phyloP scores from a whole-genome alignment of 2,888 invertebrate genomes.

The Dimorphilus gyrociliatus region DNA sequence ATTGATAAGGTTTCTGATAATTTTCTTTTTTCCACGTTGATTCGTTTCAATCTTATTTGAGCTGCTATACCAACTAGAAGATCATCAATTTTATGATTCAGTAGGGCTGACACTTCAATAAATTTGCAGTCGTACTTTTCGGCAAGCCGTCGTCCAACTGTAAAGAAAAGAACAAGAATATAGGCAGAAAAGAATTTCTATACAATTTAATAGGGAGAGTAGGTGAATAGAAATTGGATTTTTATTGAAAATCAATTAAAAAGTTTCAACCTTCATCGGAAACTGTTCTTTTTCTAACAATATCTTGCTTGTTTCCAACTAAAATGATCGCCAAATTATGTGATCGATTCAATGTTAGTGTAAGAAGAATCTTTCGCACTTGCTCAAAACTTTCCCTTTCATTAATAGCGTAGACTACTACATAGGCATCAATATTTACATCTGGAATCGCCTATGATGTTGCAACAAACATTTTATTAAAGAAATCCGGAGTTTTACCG shows the following conservation, averaged over 20 bases:
- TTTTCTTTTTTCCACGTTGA: too few relatives aligned
- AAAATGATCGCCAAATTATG: conserved; percentile 70
- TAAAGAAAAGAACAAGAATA: too few relatives aligned
- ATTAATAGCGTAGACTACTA: conserved; percentile 75
- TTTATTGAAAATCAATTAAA: too few relatives aligned
- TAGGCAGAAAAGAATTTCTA: too few relatives aligned
- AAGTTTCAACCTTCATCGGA: conserved; percentile 70
- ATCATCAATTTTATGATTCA: conserved; percentile 92
- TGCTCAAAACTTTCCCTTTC: conserved; percentile 63
- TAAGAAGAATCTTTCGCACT: conserved; percentile 67
- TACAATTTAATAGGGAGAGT: too few relatives aligned
- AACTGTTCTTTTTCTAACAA: conserved; percentile 67
- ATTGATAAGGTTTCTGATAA: too few relatives aligned
- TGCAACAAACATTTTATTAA: too few relatives aligned
- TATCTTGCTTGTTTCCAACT: conserved; percentile 82
- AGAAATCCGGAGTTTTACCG: too few relatives aligned
- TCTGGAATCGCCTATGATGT: conserved; percentile 11
- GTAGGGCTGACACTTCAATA: conserved; percentile 85
- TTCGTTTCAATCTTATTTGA: conserved; percentile 69
- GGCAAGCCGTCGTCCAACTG: too few relatives aligned
- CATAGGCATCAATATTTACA: conserved; percentile 60
- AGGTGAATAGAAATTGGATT: too few relatives aligned
- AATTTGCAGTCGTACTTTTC: too few relatives aligned
- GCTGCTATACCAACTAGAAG: conserved; percentile 77
- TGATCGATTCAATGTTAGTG: conserved; percentile 56